Evolutionary conservation across 2,113 vertebrate genomes (phyloP).

Genomic region (Pungitius pungitius): DNA sequence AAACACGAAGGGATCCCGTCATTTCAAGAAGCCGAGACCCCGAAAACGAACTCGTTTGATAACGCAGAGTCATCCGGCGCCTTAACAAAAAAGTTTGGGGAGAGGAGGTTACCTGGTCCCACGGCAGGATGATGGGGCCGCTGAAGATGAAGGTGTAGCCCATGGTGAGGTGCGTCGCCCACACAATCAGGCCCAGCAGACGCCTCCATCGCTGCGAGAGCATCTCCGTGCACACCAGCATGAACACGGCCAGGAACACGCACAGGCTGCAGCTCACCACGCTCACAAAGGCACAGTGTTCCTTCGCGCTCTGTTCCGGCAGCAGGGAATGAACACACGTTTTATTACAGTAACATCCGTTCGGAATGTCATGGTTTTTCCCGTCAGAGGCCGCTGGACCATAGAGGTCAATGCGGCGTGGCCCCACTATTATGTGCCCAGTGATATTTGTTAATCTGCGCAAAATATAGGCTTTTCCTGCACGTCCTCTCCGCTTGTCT

Average conservation of each 20-base stretch:
- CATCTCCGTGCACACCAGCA: conserved; percentile 86
- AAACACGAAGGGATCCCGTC: background rate
- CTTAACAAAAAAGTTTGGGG: background rate
- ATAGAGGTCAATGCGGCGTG: too few species aligned
- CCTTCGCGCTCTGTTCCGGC: conserved; percentile 60
- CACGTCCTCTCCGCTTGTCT: too few species aligned
- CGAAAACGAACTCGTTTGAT: too few species aligned
- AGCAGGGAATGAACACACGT: conserved; percentile 25
- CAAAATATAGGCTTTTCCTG: too few species aligned
- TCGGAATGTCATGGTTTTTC: background rate
- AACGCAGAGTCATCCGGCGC: background rate
- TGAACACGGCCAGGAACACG: conserved; percentile 85
- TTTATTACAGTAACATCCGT: conserved; percentile 13
- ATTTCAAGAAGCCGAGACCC: conserved; percentile 3
- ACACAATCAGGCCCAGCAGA: conserved; percentile 83
- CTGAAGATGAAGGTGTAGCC: conserved; percentile 88
- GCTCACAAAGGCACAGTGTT: conserved; percentile 80
- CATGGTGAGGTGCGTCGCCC: conserved; percentile 88
- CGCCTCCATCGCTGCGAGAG: conserved; percentile 86
- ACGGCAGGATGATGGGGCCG: conserved; percentile 64
- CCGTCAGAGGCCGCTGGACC: too few species aligned
- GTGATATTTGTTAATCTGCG: too few species aligned
- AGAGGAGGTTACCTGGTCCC: conserved; percentile 88
- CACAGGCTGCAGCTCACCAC: conserved; percentile 83
- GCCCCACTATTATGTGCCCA: too few species aligned